Percentiles rank a stretch among this genome's conserved stretches.
phyloP scores from a whole-genome alignment of 2,113 vertebrate genomes.

The Dendrocopos noguchii region DNA sequence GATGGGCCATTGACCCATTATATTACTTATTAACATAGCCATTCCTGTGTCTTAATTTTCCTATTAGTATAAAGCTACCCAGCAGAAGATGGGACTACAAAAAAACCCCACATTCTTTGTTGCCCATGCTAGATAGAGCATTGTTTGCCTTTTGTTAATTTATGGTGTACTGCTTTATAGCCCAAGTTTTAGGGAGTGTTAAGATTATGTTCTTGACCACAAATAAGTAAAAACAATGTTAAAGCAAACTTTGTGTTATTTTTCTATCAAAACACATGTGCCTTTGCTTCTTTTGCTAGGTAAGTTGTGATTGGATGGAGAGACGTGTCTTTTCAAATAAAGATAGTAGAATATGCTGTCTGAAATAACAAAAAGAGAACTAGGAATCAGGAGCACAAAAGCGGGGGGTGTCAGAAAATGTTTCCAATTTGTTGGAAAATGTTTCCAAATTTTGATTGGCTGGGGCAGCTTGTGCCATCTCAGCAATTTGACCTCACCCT shows the following conservation, averaged over 20 bases:
- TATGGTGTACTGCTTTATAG: not conserved
- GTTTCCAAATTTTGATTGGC: too few species aligned
- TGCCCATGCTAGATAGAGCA: not conserved
- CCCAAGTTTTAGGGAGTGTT: not conserved
- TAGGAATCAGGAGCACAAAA: too few species aligned
- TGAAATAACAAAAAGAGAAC: too few species aligned
- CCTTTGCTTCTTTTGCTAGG: not conserved
- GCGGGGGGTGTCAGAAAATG: too few species aligned
- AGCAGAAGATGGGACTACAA: not conserved
- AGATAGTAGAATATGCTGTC: too few species aligned
- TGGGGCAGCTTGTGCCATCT: too few species aligned
- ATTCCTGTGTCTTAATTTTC: not conserved
- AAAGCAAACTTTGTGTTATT: not conserved
- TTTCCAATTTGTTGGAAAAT: too few species aligned
- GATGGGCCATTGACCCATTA: fast-evolving
- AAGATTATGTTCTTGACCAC: not conserved
- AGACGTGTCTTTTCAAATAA: too few species aligned
- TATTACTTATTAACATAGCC: fast-evolving
- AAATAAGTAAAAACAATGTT: not conserved
- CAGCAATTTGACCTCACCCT: too few species aligned
- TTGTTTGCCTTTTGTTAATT: not conserved
- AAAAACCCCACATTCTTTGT: not conserved
- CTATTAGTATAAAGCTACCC: not conserved
- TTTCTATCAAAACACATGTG: too few species aligned
- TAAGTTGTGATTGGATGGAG: not conserved